Conservation (phyloP, 1,140 invertebrate genomes). For the Andricus grossulariae region DNA sequence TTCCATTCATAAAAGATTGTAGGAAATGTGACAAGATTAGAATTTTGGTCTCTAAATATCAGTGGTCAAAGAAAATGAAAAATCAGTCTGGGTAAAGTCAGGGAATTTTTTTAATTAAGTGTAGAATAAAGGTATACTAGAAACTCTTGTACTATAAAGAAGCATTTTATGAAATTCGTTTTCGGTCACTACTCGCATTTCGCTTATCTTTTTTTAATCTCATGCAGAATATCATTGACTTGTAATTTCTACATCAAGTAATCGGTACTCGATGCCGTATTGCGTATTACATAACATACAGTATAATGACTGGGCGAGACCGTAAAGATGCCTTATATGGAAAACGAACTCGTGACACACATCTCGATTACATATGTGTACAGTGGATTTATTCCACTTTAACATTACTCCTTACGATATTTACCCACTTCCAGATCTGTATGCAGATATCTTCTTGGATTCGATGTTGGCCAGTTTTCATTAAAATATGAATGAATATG, state of each 20-base stretch:
- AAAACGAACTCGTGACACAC: slow-evolving; percentile 68
- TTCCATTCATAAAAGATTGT: too few species aligned
- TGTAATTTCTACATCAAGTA: slow-evolving; percentile 38
- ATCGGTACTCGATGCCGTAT: slow-evolving; percentile 41
- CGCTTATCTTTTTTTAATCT: background rate
- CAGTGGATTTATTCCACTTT: slow-evolving; percentile 37
- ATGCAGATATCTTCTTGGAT: background rate
- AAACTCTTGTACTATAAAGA: background rate
- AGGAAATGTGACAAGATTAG: too few species aligned
- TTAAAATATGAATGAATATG: background rate
- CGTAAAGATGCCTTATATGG: slow-evolving; percentile 61
- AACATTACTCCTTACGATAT: slow-evolving; percentile 36
- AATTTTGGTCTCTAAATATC: too few species aligned
- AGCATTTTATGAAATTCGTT: background rate
- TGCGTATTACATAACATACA: slow-evolving; percentile 51
- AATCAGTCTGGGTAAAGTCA: too few species aligned
- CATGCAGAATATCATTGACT: slow-evolving; percentile 48
- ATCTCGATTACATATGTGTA: slow-evolving; percentile 59
- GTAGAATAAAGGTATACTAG: too few species aligned
- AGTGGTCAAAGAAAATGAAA: too few species aligned
- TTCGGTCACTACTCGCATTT: background rate
- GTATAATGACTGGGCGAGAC: slow-evolving; percentile 58
- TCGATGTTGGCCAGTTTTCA: background rate
- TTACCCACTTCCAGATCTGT: slow-evolving; percentile 43
- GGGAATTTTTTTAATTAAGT: too few species aligned